A percentile compares a stretch with the other conserved stretches of the same genome.
These are phyloP conservation scores for Setipinna tenuifilis DNA, from an alignment of 2,797 vertebrate genomes.

Conservation along the genomic window DNA sequence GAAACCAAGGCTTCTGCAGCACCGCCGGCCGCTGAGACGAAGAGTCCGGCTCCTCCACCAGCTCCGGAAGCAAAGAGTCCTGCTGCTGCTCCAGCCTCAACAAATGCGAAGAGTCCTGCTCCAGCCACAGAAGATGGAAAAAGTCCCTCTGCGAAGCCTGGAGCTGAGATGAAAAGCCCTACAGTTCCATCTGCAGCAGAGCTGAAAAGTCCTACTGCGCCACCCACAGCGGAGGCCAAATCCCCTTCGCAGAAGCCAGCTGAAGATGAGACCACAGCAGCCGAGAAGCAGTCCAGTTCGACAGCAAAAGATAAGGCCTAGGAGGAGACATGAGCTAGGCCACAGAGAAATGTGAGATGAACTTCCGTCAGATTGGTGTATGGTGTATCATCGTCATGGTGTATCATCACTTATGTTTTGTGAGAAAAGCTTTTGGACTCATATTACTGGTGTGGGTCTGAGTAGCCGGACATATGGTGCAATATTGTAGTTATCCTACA, in stretches of 20 bases:
- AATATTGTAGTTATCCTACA: slow-evolving; percentile 23
- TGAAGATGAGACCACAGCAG: background rate
- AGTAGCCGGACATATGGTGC: slow-evolving; percentile 18
- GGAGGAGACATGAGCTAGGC: background rate
- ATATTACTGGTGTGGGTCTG: background rate
- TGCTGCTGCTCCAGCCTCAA: background rate
- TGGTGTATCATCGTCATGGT: background rate
- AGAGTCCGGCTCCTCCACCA: background rate
- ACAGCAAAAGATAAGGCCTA: background rate
- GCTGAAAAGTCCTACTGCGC: background rate
- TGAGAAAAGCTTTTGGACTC: slow-evolving; percentile 7
- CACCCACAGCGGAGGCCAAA: background rate
- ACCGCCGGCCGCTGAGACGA: background rate
- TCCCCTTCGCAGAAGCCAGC: background rate
- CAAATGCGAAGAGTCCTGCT: background rate
- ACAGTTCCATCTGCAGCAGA: background rate
- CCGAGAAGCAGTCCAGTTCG: background rate
- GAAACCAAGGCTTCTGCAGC: background rate
- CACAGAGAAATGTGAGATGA: background rate
- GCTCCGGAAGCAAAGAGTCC: background rate
- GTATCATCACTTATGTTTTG: slow-evolving; percentile 11
- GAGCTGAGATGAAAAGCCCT: background rate
- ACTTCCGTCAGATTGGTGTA: background rate
- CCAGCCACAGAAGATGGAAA: background rate
- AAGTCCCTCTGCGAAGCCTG: background rate